Conservation (phyloP, 2,888 invertebrate genomes). For the Leucozona laternaria region DNA sequence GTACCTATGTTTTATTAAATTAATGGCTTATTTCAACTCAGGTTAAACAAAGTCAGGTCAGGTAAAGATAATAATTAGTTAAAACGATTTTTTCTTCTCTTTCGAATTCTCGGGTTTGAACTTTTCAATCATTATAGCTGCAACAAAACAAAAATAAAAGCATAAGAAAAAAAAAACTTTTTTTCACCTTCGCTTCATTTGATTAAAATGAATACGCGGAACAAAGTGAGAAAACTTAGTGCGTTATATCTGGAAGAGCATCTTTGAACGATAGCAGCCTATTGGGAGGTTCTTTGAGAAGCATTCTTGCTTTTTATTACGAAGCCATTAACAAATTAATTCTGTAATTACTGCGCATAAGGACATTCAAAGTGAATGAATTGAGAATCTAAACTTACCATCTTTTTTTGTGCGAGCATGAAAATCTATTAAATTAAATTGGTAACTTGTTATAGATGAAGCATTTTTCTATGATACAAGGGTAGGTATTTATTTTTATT, state of each 20-base stretch:
- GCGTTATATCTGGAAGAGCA: slow-evolving; percentile 58
- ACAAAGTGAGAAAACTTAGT: slow-evolving; percentile 54
- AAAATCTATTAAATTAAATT: slow-evolving; percentile 54
- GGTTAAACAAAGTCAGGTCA: background rate
- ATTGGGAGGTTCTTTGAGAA: slow-evolving; percentile 42
- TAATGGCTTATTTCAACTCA: slow-evolving; percentile 45
- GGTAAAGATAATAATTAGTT: slow-evolving; percentile 67
- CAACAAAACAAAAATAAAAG: slow-evolving; percentile 1
- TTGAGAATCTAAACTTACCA: slow-evolving; percentile 14
- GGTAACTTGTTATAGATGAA: background rate
- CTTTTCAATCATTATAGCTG: slow-evolving; percentile 21
- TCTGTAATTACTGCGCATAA: slow-evolving; percentile 57
- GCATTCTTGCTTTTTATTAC: slow-evolving; percentile 37
- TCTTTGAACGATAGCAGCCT: slow-evolving; percentile 41
- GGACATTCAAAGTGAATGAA: slow-evolving; percentile 42
- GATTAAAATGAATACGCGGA: slow-evolving; percentile 44
- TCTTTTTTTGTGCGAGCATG: slow-evolving; percentile 27
- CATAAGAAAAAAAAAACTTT: slow-evolving; percentile 10
- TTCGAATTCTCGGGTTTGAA: slow-evolving; percentile 26
- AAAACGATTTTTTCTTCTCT: slow-evolving; percentile 40
- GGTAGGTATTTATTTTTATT: background rate
- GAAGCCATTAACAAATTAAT: slow-evolving; percentile 71
- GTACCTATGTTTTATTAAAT: slow-evolving; percentile 49
- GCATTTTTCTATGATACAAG: background rate
- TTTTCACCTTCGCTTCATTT: slow-evolving; percentile 42